Percentiles rank a stretch among this genome's conserved stretches.
Evolutionary conservation across 1,140 invertebrate species (phyloP).

Genomic region (Drosophila kepulauana): DNA sequence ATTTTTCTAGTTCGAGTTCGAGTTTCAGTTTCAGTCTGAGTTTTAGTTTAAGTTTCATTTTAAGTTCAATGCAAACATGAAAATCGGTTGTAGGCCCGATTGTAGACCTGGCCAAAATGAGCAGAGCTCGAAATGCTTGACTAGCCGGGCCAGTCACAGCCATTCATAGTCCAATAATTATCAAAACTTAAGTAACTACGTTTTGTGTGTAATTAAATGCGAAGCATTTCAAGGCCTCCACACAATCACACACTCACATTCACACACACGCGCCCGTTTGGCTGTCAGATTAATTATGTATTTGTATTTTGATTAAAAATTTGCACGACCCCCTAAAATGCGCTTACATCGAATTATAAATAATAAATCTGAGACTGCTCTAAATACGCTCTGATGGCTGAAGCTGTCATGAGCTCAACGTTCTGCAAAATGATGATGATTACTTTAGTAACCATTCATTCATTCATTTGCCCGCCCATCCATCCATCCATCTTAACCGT

Average conservation of each 20-base stretch:
- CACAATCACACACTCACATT: neutral
- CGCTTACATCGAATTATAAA: slow-evolving; percentile 54
- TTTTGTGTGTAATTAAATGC: slow-evolving; percentile 65
- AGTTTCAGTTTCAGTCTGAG: slow-evolving; percentile 27
- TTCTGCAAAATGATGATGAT: neutral
- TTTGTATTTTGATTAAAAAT: slow-evolving; percentile 64
- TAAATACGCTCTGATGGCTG: slow-evolving; percentile 24
- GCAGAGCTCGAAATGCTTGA: slow-evolving; percentile 14
- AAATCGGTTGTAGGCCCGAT: slow-evolving; percentile 17
- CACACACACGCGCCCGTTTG: neutral
- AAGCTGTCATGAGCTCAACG: slow-evolving; percentile 19
- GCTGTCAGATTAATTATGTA: slow-evolving; percentile 59
- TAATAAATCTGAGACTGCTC: slow-evolving; percentile 47
- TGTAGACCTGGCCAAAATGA: slow-evolving; percentile 33
- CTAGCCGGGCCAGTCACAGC: slow-evolving; percentile 19
- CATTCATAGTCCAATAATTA: slow-evolving; percentile 78
- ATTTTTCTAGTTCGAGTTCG: slow-evolving; percentile 36
- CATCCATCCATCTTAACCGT: neutral
- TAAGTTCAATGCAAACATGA: slow-evolving; percentile 72
- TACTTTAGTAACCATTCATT: slow-evolving; percentile 2
- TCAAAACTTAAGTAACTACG: slow-evolving; percentile 50
- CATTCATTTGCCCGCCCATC: neutral
- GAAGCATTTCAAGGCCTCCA: slow-evolving; percentile 56
- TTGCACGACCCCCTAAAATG: slow-evolving; percentile 23
- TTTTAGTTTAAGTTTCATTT: slow-evolving; percentile 38